These are phyloP conservation scores for Hystrix brachyura DNA, from an alignment of 2,113 vertebrate genomes.

Conservation along the genomic window DNA sequence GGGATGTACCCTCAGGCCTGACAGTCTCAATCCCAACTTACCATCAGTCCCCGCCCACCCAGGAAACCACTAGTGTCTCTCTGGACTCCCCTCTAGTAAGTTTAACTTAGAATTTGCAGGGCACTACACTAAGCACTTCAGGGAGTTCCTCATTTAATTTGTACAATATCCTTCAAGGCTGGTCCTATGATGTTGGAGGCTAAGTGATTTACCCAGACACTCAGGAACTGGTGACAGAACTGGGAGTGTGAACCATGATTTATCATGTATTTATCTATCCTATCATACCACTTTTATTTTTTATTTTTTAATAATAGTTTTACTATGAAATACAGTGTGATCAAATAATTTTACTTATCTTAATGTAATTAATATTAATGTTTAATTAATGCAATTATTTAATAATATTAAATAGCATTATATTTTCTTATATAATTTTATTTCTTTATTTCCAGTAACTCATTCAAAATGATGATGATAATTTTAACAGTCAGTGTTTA, in stretches of 20 bases:
- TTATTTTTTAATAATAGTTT: slow-evolving; percentile 21
- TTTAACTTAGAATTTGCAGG: neutral
- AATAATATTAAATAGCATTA: neutral
- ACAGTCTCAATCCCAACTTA: neutral
- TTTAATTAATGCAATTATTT: neutral
- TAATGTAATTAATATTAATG: neutral
- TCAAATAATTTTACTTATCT: neutral
- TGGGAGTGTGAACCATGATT: neutral
- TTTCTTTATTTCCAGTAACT: slow-evolving; percentile 53
- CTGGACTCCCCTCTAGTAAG: neutral
- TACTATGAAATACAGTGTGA: slow-evolving; percentile 22
- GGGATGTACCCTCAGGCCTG: neutral
- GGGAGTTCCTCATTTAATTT: slow-evolving; percentile 44
- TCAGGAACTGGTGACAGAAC: neutral
- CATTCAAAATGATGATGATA: neutral
- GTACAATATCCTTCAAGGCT: neutral
- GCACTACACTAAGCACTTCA: slow-evolving; percentile 1
- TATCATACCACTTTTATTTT: neutral
- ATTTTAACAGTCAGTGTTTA: slow-evolving; percentile 22
- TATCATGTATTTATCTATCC: neutral
- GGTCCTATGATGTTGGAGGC: neutral
- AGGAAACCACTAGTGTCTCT: neutral
- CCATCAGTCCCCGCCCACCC: neutral
- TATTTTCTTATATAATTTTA: slow-evolving; percentile 32
- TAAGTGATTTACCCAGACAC: slow-evolving; percentile 41